Evolutionary conservation across 2,888 invertebrate species (phyloP), one percentile per base, ranked within the genome.

Genomic region (Alloscopus bannaensis): DNA sequence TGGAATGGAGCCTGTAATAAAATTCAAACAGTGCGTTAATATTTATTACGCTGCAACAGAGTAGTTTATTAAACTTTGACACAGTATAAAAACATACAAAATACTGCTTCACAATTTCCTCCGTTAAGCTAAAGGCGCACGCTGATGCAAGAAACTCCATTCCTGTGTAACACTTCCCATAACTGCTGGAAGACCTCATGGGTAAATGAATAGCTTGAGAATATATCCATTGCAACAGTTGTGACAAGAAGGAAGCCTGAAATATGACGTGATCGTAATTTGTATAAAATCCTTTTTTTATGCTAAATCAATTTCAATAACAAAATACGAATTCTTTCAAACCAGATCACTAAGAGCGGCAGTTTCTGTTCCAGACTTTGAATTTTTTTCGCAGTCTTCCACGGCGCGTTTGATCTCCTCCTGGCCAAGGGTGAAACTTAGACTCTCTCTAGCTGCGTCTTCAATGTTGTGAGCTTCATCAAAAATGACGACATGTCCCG

Each of bases 381-480:
- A 82, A 50, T 88, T 72, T 80, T 87, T 87, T 71, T 88, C 87
- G 26, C 90, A 86, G 77, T 90, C 89, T 18, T 87, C 86, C 1
- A 91, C 88, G n/a, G 91, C 90, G 3, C 87, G 88, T 0, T 87
- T 86, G 0, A 94, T 86, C 13, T 90, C 88, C 2, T 90, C 89
- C 20, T 88, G 87, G 0, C 89, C 88, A 55, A 94, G 86, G 1
- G 87, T 88, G 73, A 90, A 90, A 55, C 93, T 92, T 0, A 92
- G 93, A 0, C 92, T 90, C 0, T 93, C 92, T 2, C 94, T 89
- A 64, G 93, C 92, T 0, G 91, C 91, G 87, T 94, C 93, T 86
- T 95, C 95, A 20, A 95, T 93, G 87, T 95, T 95, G 88, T 95
- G 95, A 0, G 93, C 95, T 87, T 95, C 95, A 87, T 95, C 95